Base-by-base conservation (phyloP, 2,797 vertebrate genomes). In the Danio aesculapii region DNA sequence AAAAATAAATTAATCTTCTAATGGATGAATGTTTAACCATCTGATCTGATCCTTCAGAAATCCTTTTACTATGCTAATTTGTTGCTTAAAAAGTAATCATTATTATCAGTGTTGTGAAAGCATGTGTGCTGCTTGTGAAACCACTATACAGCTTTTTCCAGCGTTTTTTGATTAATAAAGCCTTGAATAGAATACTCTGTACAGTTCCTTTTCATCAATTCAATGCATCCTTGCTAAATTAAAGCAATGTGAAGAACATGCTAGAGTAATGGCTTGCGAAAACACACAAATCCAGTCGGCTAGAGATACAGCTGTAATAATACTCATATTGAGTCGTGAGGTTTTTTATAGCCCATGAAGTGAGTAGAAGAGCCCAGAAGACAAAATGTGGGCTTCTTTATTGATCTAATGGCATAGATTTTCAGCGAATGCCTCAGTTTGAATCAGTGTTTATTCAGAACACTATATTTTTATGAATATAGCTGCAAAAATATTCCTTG, bases 391-490 rank as follows among this genome's bases (percentile, higher is more conserved):
- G 43, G 14, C 21, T 14, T 16, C 8, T 49, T 19, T 50, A 50
- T 50, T 19, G 21, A 78, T 61, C 43, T 19, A 46, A 19, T 59
- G 43, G 11, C 11, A 68, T 57, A 10, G 44, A 59, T 59, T 69
- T 43, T 61, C 39, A 12, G 30, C 21, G 46, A 41, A 68, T 58
- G 6, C 19, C 46, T 59, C 19, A 68, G 63, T 77, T 76, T 66
- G 17, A 55, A 55, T 55, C 11, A 46, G 30, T 52, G 7, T 66
- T 46, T 75, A 52, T 64, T 53, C 30, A 57, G 46, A 67, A 30
- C 5, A 16, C 46, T 58, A 8, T 58, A 8, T 6, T 61, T 44
- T 12, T 6, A 77, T 10, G 19, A 59, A 59, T 68, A 43, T 8
- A 59, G 46, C 55, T 52, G 21, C 46, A 50, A 17, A 58, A 44